A percentile compares a stretch with the other conserved stretches of the same genome.
These are phyloP conservation scores for Xenopus petersii DNA, from an alignment of 2,797 vertebrate genomes.

Conservation along the genomic window DNA sequence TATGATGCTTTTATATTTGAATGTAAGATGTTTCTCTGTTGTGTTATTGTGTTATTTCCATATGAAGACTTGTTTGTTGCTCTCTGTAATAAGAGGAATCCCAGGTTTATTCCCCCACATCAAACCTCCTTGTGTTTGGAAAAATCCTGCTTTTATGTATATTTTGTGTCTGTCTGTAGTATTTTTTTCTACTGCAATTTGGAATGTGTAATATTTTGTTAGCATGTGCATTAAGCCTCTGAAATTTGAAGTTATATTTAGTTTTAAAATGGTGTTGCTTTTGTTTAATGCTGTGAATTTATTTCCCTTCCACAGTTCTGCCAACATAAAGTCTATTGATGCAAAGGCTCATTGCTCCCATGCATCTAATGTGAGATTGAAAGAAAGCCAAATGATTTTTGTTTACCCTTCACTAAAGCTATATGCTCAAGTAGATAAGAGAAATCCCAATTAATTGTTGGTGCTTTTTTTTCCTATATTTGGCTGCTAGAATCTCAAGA, in stretches of 20 bases:
- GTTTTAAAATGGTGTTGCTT: background rate
- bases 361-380: slow-evolving; percentile 47
- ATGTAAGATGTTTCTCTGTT: too few species aligned
- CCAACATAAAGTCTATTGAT: slow-evolving; percentile 28
- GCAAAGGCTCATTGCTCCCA: slow-evolving; percentile 32
- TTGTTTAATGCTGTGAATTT: slow-evolving; percentile 22
- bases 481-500: slow-evolving; percentile 45
- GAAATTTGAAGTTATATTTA: background rate
- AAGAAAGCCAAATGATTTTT: slow-evolving; percentile 49
- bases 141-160: background rate
- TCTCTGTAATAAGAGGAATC: background rate
- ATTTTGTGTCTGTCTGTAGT: background rate
- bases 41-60: too few species aligned
- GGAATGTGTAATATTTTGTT: background rate
- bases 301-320: slow-evolving; percentile 5
- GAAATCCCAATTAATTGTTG: slow-evolving; percentile 51
- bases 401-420: slow-evolving; percentile 49
- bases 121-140: background rate
- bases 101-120: background rate
- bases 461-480: slow-evolving; percentile 37
- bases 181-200: background rate
- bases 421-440: slow-evolving; percentile 44
- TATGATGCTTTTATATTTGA: too few species aligned
- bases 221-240: background rate
- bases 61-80: background rate